Evolutionary conservation across 2,113 vertebrate genomes (phyloP), one percentile per base, ranked within the genome.

Genomic region (Bothrops jararaca): DNA sequence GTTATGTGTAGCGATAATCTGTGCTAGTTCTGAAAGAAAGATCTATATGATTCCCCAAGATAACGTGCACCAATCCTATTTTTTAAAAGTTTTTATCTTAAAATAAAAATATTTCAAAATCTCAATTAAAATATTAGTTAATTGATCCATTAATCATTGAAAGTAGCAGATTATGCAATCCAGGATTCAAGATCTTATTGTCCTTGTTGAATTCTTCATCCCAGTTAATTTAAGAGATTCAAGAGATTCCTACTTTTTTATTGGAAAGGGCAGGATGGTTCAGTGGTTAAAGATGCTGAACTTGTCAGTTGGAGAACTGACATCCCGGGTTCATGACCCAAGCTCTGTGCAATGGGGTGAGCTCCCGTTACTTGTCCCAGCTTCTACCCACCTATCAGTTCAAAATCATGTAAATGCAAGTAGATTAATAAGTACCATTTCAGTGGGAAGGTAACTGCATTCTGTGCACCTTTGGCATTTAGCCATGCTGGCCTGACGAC

Each of bases 171-270:
- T 15, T 52, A n/a, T 29, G 22, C 88, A 89, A 42, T 56, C 42
- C 58, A 58, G 3, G 39, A 58, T 58, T 29, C 34, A 45, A 89
- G 39, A 42, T 26, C 56, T 60, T 89, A 58, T 15, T 89, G 7
- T 39, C 92, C 0, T 4, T 88, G 93, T 93, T 95, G 54, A 39
- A 29, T 88, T 7, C 26, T 92, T 90, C 45, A 94, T 45, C 57
- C 93, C 13, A 3, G 89, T 92, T 93, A 88, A 53, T 92, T 93
- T 93, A 22, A 42, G 88, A 20, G 89, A n/a, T 0, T 87, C 93
- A 22, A 42, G 88, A 20, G 89, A n/a, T 0, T 87, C 80, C 91
- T 91, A 69, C 29, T 15, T n/a, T 69, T 69, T 13, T 34, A 34
- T 34, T 23, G 9, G 10, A 15, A 15, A 15, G 2, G 13, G 15